Evolutionary conservation across 1,140 invertebrate genomes (phyloP), one percentile per base, ranked within the genome.

Genomic region (Cotesia typhae): DNA sequence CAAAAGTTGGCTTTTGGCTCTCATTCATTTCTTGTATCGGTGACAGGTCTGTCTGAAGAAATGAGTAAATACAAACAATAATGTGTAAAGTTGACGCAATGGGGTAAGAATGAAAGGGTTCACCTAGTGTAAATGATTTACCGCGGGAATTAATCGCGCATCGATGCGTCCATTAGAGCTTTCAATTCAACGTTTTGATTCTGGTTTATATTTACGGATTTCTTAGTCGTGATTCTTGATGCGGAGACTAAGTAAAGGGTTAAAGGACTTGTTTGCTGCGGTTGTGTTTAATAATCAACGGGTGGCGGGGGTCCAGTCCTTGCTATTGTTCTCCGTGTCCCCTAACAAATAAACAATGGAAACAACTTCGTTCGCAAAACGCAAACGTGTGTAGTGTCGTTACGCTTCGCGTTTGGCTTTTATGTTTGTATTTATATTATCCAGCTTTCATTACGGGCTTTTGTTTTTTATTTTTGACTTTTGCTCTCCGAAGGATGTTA

Each of bases 301-400:
- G 66, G 71, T 68, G 71, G 65, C 60, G 63, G 4, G 61, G 28
- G 57, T 20, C 57, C 41, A 59, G 55, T 17, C 7, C 36, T 52
- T 63, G 10, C 59, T 64, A 57, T 65, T 71, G 66, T 72, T 69
- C 65, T 63, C 51, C 64, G 41, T 67, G 53, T 66, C 67, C 51
- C 38, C 51, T 37, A 67, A 67, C 70, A 66, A 73, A 59, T 64
- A 72, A 76, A 76, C 74, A 75, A 75, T 72, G 74, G 74, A 75
- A 72, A 75, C 74, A 75, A 75, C 71, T 75, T 70, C 65, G 66
- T 67, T 41, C 67, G 38, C 38, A 14, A 38, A 41, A 35, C 12
- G 20, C 41, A 38, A 36, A 59, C 63, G 70, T 59, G 68, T 63
- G 70, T 64, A 51, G 65, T 71, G 20, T 51, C 63, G 28, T 41